These are phyloP conservation scores for Ophioninae sp. DNA, from an alignment of 2,888 invertebrate species.

Conservation along the genomic window DNA sequence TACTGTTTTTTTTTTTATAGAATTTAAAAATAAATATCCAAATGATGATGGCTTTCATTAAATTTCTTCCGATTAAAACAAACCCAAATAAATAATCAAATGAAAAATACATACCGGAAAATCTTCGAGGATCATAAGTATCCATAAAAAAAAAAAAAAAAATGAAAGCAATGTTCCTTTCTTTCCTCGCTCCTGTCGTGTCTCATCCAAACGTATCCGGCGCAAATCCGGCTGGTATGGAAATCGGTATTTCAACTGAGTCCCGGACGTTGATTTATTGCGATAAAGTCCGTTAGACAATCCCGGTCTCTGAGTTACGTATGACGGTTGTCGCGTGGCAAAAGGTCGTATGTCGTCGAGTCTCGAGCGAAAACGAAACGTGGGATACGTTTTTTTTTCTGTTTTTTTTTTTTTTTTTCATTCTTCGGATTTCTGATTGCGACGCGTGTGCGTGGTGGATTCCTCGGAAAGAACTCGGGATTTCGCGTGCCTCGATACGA, in stretches of 20 bases:
- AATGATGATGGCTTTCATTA: too few relatives aligned
- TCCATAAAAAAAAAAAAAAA: too few relatives aligned
- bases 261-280: constrained; percentile 64
- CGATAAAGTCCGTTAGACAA: constrained; percentile 52
- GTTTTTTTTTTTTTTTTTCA: too few relatives aligned
- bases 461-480: constrained; percentile 35
- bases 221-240: constrained; percentile 43
- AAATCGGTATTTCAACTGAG: constrained; percentile 55
- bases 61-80: too few relatives aligned
- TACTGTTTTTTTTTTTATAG: too few relatives aligned
- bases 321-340: constrained; percentile 5
- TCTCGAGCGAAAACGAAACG: background rate
- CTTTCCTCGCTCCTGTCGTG: too few relatives aligned
- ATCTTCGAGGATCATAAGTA: too few relatives aligned
- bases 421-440: background rate
- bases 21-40: too few relatives aligned
- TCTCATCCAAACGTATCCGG: background rate
- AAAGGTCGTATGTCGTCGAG: constrained; percentile 7
- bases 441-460: constrained; percentile 16
- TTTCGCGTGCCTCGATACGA: constrained; percentile 26
- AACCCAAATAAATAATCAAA: too few relatives aligned
- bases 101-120: too few relatives aligned
- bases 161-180: too few relatives aligned
- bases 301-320: constrained; percentile 38
- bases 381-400: background rate